phyloP scores from a whole-genome alignment of 2,797 vertebrate species.

The Loriculus beryllinus region DNA sequence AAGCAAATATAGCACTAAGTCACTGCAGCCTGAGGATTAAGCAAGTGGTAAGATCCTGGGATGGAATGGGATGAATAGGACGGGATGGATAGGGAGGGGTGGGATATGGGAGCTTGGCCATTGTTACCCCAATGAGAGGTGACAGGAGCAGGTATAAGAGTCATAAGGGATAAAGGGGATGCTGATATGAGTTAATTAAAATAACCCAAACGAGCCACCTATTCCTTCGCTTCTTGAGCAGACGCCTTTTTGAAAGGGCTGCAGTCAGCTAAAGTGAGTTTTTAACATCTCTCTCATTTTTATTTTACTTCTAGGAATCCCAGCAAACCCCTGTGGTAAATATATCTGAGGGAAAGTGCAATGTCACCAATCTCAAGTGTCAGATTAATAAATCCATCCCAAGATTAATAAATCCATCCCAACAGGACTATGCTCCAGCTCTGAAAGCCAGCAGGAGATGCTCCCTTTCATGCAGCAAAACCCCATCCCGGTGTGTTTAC shows the following conservation, averaged over 20 bases:
- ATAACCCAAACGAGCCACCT: background rate
- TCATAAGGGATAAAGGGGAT: background rate
- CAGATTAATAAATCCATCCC: fast-evolving
- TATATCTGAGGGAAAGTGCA: background rate
- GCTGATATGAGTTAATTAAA: background rate
- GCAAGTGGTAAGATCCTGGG: background rate
- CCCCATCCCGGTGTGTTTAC: background rate
- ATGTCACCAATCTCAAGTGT: background rate
- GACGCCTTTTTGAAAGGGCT: background rate
- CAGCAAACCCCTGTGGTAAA: background rate
- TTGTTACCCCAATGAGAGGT: fast-evolving
- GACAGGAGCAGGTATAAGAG: background rate
- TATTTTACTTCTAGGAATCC: background rate
- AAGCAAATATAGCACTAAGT: background rate
- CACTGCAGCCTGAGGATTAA: background rate
- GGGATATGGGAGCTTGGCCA: background rate
- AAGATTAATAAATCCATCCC: background rate
- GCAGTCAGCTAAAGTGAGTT: background rate
- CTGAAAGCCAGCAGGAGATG: background rate
- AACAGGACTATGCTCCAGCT: fast-evolving
- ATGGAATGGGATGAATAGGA: background rate
- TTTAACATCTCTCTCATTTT: background rate
- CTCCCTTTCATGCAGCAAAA: background rate
- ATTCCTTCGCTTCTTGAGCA: background rate
- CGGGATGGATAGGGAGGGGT: background rate